phyloP scores from a whole-genome alignment of 2,888 invertebrate genomes.

The Tenthredo amoena region DNA sequence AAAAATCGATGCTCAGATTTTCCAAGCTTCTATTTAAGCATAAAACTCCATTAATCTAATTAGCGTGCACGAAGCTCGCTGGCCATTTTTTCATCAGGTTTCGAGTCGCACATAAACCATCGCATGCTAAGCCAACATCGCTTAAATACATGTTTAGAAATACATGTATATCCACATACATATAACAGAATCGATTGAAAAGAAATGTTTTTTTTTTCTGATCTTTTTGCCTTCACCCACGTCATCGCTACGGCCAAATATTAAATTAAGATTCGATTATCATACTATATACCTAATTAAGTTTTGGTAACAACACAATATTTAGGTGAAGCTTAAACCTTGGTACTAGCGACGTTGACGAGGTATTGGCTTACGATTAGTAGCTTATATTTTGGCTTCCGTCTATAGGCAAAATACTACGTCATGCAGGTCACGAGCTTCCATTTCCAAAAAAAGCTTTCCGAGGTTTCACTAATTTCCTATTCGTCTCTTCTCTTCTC shows the following conservation, averaged over 20 bases:
- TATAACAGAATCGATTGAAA: not conserved
- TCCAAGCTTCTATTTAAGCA: not conserved
- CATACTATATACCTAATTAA: slow-evolving; percentile 13
- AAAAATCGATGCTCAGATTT: slow-evolving; percentile 2
- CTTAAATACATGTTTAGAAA: not conserved
- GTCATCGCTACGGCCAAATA: not conserved
- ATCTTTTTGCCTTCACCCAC: not conserved
- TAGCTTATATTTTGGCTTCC: slow-evolving; percentile 41
- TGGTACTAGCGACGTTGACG: slow-evolving; percentile 6
- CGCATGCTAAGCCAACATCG: slow-evolving; percentile 7
- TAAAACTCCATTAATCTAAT: slow-evolving; percentile 23
- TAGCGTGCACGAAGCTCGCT: not conserved
- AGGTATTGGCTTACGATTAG: slow-evolving; percentile 36
- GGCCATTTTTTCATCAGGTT: slow-evolving; percentile 15
- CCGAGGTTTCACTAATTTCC: not conserved
- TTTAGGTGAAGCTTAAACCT: not conserved
- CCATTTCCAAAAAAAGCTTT: not conserved
- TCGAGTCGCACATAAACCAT: slow-evolving; percentile 25
- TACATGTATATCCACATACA: not conserved
- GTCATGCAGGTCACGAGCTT: not conserved
- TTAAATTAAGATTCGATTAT: slow-evolving; percentile 11
- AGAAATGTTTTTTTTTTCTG: not conserved
- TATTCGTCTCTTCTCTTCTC: not conserved
- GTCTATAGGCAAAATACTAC: not conserved
- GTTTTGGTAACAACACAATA: not conserved